Percentiles rank a stretch among this genome's conserved stretches.
Evolutionary conservation across 2,797 vertebrate genomes (phyloP).

Genomic region (Cossypha niveicapilla): DNA sequence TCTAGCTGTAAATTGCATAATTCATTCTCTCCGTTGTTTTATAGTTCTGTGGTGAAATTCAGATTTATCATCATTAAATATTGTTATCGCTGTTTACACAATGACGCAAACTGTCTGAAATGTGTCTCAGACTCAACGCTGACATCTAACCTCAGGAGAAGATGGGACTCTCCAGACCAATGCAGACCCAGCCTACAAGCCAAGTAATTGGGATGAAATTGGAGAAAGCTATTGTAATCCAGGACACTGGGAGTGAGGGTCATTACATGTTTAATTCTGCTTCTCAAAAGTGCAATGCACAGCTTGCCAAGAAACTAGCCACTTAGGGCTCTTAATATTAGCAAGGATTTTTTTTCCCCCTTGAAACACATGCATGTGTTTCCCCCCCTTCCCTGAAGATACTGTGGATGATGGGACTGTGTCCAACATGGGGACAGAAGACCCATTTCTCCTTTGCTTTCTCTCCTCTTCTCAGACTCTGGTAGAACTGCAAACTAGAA

Average conservation of each 20-base stretch:
- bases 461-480: not conserved
- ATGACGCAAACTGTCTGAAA: slow-evolving; percentile 67
- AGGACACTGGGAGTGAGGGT: not conserved
- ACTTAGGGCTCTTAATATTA: not conserved
- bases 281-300: not conserved
- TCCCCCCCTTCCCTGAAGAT: not conserved
- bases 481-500: not conserved
- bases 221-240: not conserved
- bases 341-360: not conserved
- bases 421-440: not conserved
- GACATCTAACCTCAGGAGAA: slow-evolving; percentile 63
- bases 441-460: not conserved
- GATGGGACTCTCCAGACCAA: slow-evolving; percentile 58
- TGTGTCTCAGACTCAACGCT: slow-evolving; percentile 24
- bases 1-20: slow-evolving; percentile 62
- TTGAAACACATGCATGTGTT: not conserved
- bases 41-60: slow-evolving; percentile 53
- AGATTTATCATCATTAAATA: slow-evolving; percentile 66
- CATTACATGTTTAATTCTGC: not conserved
- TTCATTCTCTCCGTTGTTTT: slow-evolving; percentile 47
- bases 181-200: not conserved
- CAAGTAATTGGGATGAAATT: not conserved
- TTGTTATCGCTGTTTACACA: slow-evolving; percentile 68
- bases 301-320: not conserved
- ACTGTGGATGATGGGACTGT: not conserved